Evolutionary conservation across 1,140 invertebrate genomes (phyloP), one percentile per base, ranked within the genome.

Genomic region (Macrocentrus cingulum): DNA sequence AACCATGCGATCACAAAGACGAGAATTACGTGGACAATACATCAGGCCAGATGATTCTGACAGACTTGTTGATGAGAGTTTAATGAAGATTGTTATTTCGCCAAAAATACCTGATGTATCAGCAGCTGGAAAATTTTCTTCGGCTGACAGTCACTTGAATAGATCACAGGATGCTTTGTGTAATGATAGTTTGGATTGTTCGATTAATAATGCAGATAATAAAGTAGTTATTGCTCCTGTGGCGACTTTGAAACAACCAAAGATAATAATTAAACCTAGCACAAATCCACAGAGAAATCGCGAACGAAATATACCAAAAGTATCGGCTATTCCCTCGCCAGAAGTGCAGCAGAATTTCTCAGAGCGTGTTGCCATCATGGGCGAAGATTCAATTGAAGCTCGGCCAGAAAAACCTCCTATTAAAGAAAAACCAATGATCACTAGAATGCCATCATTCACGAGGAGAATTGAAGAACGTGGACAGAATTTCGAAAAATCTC

Each of bases 201-300:
- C n/a, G n/a, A n/a, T n/a, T n/a, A n/a, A n/a, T n/a, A n/a, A n/a
- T n/a, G n/a, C n/a, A 18, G 49, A 58, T 2, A 37, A 51, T 7
- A 51, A 63, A 59, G 66, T 68, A 36, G 56, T 69, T 15, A 67
- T 67, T 23, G 59, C 67, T 32, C 63, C 69, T 1, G 65, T 62
- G 46, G 62, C 70, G 18, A 63, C 34, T 41, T 23, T 66, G 2
- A 75, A 76, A 45, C 77, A 79, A 39, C 80, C 80, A 0, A 81
- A 76, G 56, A 80, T 82, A 22, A 82, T 82, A 20, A 82, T 82
- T 25, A 81, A 81, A 54, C 80, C 81, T 2, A 80, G 74, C 3
- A 69, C 69, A 19, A 72, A 68, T 52, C 61, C 71, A 13, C 65
- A 67, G 52, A 70, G 69, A 37, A 68, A 53, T 44, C 66, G 71